These are phyloP conservation scores for Euphysa ruthae DNA, from an alignment of 30 jellyfish, hydroid and myxozoan species.

Conservation along the genomic window DNA sequence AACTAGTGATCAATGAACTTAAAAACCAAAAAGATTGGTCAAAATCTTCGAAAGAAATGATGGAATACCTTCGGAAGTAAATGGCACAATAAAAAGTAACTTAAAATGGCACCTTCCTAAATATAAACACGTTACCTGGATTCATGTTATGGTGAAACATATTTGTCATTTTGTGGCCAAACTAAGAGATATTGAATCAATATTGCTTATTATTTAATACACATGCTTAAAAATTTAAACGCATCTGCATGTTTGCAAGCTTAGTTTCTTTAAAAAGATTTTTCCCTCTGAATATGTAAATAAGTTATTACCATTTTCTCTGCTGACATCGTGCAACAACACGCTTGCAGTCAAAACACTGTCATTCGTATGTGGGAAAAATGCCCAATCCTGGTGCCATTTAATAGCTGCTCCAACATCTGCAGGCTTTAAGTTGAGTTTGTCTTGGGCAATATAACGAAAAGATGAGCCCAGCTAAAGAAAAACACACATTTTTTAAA, in stretches of 20 bases:
- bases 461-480: conserved; percentile 72
- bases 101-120: no score
- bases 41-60: no score
- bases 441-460: conserved; percentile 86
- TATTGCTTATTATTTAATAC: no score
- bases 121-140: no score
- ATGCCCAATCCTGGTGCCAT: conserved; percentile 98
- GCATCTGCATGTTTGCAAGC: neutral
- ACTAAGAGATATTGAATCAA: no score
- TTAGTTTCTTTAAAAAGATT: no score
- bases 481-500: neutral
- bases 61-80: no score
- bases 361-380: conserved; percentile 85
- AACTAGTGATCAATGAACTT: no score
- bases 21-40: no score
- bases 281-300: neutral
- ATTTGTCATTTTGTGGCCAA: no score
- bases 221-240: neutral
- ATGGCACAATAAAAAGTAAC: no score
- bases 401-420: conserved; percentile 59
- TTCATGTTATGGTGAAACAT: no score
- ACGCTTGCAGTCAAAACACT: conserved; percentile 70
- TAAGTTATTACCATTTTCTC: conserved; percentile 46
- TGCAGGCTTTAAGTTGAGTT: conserved; percentile 69
- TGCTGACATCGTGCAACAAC: conserved; percentile 46